Base-by-base conservation (phyloP, 2,888 invertebrate species). In the Magallana nippona region DNA sequence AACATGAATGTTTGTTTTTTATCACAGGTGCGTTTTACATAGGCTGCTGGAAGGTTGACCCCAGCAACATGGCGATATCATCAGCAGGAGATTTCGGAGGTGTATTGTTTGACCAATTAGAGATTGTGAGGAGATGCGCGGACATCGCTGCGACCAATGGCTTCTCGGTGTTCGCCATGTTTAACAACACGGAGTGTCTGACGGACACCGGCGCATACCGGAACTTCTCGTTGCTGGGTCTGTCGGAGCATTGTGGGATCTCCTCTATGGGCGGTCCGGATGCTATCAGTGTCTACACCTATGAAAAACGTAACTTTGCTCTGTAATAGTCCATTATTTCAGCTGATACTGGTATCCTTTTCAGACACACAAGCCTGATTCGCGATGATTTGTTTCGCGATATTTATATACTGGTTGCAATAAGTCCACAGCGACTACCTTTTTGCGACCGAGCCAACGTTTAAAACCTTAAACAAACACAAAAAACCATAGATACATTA, bases 271-370 rank as follows among this genome's bases (percentile, higher is more conserved):
- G 91, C 1, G 85, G 86, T 5, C 2, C 78, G 0, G 81, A 84
- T 19, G 78, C 89, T 22, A 87, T 88, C 79, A 89, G 86, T 63
- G 89, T 90, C 11, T 91, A 88, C 82, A 87, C 90, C 1, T 91
- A 89, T 55, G 79, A 85, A 13, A 82, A 85, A 86, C 88, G 90
- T 90, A 87, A 55, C 27, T 63, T 55, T 77, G 5, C 27, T 15
- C 1, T 17, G 15, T 19, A 60, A 0, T 11, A n/a, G 62, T 5
- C 17, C 5, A 44, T 8, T 0, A 44, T 44, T 44, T 44, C 3
- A 8, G 0, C 44, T 44, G 44, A 44, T 5, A 44, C 44, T 44
- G 0, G 3, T 44, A 8, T 44, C 8, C 44, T 44, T 44, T 44
- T 44, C 44, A 44, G 8, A 8, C 8, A 44, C 44, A 60, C 8